Conservation (phyloP, 2,888 invertebrate species). For the Amblyteles armatorius region DNA sequence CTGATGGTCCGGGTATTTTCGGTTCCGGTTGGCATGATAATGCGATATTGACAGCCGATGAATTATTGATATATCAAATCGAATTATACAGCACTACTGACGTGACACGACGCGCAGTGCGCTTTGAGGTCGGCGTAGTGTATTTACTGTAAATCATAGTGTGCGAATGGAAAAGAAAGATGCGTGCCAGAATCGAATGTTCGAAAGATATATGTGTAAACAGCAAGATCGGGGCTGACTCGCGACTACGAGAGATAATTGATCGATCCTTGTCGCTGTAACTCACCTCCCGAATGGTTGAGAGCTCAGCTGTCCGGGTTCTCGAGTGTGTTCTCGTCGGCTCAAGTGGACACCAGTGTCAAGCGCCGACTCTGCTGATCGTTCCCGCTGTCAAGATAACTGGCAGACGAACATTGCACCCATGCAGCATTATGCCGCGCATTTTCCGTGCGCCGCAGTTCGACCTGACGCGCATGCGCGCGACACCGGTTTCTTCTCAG, state of each 20-base stretch:
- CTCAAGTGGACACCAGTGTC: neutral
- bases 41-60: neutral
- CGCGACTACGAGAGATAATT: neutral
- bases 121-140: neutral
- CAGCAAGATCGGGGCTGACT: neutral
- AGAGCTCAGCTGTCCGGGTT: neutral
- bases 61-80: neutral
- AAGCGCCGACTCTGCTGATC: slow-evolving; percentile 31
- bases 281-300: slow-evolving; percentile 23
- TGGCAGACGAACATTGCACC: slow-evolving; percentile 12
- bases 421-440: slow-evolving; percentile 26
- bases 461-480: neutral
- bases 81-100: neutral
- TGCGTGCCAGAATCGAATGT: neutral
- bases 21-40: neutral
- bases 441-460: slow-evolving; percentile 46
- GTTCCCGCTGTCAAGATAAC: slow-evolving; percentile 22
- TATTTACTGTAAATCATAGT: slow-evolving; percentile 32
- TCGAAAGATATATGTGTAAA: neutral
- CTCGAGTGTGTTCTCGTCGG: neutral
- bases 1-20: neutral
- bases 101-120: neutral
- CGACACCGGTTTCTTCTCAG: neutral
- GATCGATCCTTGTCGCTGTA: neutral
- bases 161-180: neutral